phyloP scores from a whole-genome alignment of 2,113 vertebrate genomes.

The rabbit (Oryctolagus cuniculus) region mOryCun1.1 NC_091432.1:198387001-198387500 shows the following conservation, averaged over 20 bases:
- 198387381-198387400: neutral
- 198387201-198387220: neutral
- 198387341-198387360: neutral
- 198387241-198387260: neutral
- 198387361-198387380: neutral
- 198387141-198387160: neutral
- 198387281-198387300: neutral
- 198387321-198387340: neutral
- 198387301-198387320: neutral
- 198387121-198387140: neutral
- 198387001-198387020: neutral
- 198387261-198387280: no score
- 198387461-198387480: no score
- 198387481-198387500: neutral
- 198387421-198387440: neutral
- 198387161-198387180: neutral
- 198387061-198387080: neutral
- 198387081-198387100: neutral
- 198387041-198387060: neutral
- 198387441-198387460: no score
- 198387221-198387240: neutral
- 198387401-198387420: constrained; percentile 21
- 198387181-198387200: neutral
- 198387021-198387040: neutral
- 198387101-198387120: neutral